Conservation (phyloP, 2,113 vertebrate genomes). For the Urocynchramus pylzowi region DNA sequence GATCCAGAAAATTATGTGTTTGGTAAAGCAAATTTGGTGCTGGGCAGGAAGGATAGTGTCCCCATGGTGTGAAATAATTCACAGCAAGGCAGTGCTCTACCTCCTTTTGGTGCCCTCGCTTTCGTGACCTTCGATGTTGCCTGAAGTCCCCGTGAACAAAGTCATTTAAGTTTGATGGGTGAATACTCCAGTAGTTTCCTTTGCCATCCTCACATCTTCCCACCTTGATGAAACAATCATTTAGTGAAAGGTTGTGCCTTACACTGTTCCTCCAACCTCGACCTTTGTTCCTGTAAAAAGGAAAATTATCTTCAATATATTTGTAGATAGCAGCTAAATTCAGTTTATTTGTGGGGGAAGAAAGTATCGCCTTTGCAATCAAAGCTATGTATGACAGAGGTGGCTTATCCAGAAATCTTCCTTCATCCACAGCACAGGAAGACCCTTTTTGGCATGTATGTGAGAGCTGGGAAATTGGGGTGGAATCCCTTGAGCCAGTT, state of each 20-base stretch:
- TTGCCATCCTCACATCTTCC: conserved; percentile 66
- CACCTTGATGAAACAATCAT: conserved; percentile 68
- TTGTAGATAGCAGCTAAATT: conserved; percentile 73
- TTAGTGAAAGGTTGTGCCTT: conserved; percentile 62
- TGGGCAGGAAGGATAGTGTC: not conserved
- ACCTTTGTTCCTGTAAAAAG: conserved; percentile 54
- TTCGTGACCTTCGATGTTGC: conserved; percentile 45
- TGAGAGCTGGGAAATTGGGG: not conserved
- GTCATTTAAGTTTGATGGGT: conserved; percentile 49
- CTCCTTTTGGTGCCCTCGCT: conserved; percentile 11
- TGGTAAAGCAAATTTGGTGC: not conserved
- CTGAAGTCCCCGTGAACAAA: conserved; percentile 65
- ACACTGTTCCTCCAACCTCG: conserved; percentile 63
- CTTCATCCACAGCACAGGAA: not conserved
- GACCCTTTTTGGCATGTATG: not conserved
- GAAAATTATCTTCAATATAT: conserved; percentile 67
- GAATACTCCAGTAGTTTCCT: conserved; percentile 67
- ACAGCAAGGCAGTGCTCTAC: not conserved
- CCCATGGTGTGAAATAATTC: not conserved
- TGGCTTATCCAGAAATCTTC: conserved; percentile 42
- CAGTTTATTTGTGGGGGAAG: conserved; percentile 60
- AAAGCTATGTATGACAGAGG: conserved; percentile 67
- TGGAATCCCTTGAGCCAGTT: not conserved
- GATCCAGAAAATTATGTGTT: not conserved
- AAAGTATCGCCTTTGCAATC: conserved; percentile 72